Percentiles rank a stretch among this genome's conserved stretches.
Evolutionary conservation across 2,113 vertebrate species (phyloP).

Genomic region (Harpagus bidentatus): DNA sequence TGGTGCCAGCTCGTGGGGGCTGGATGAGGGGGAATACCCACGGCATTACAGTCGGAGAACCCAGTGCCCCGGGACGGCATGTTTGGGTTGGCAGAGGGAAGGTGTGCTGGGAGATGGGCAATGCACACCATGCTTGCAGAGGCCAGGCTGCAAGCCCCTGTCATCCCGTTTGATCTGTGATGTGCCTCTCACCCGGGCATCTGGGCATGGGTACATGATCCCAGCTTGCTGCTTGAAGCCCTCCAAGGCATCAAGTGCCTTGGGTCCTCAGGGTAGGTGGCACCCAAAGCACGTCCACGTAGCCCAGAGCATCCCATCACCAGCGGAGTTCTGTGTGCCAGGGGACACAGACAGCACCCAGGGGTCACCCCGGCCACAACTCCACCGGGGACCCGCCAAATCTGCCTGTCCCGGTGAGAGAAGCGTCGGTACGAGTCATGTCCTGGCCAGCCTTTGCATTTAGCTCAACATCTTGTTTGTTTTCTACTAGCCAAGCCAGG

Average conservation of each 20-base stretch:
- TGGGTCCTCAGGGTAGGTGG: neutral
- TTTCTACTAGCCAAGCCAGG: neutral
- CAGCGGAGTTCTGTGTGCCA: neutral
- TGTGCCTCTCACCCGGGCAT: neutral
- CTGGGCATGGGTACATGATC: neutral
- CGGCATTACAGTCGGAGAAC: neutral
- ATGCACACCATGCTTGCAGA: neutral
- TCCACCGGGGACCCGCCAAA: neutral
- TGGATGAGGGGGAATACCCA: neutral
- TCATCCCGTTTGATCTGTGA: neutral
- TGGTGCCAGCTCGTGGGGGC: neutral
- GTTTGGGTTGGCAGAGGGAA: neutral
- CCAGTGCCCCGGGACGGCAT: accelerated
- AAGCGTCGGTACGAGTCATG: accelerated
- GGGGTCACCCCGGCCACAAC: accelerated
- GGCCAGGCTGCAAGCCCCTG: too few species aligned
- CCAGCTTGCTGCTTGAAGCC: neutral
- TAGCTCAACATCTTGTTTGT: neutral
- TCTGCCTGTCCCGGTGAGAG: neutral
- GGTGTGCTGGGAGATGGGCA: neutral
- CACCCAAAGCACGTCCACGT: accelerated
- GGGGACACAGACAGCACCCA: neutral
- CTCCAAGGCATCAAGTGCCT: neutral
- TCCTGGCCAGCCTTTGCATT: neutral
- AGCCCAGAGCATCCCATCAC: neutral